These are phyloP conservation scores for Teinopalpus imperialis DNA, from an alignment of 2,888 invertebrate species.

Conservation along the genomic window DNA sequence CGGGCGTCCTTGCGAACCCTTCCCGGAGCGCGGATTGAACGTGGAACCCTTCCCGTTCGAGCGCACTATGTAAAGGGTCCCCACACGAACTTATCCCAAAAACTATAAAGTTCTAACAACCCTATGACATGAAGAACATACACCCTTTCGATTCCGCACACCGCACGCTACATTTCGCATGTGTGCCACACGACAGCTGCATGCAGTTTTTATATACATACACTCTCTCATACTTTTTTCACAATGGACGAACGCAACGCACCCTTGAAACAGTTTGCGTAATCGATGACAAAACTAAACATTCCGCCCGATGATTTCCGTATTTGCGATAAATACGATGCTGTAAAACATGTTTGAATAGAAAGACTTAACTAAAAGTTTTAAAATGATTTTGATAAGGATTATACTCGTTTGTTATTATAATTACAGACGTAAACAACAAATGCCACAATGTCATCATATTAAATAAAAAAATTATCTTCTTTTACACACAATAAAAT, in stretches of 20 bases:
- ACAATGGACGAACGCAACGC: slow-evolving; percentile 70
- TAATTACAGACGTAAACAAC: too few relatives aligned
- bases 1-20: slow-evolving; percentile 77
- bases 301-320: slow-evolving; percentile 82
- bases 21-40: slow-evolving; percentile 69
- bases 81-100: slow-evolving; percentile 39
- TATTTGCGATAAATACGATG: slow-evolving; percentile 67
- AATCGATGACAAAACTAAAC: slow-evolving; percentile 83
- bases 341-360: slow-evolving; percentile 39
- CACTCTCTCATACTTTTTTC: slow-evolving; percentile 78
- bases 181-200: slow-evolving; percentile 79
- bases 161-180: slow-evolving; percentile 74
- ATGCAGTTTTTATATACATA: slow-evolving; percentile 72
- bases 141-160: slow-evolving; percentile 42
- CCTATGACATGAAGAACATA: slow-evolving; percentile 40
- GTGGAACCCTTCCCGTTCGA: slow-evolving; percentile 67
- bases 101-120: slow-evolving; percentile 45
- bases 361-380: too few relatives aligned
- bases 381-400: too few relatives aligned
- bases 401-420: too few relatives aligned
- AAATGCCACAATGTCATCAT: background rate
- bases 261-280: slow-evolving; percentile 83
- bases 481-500: slow-evolving; percentile 16
- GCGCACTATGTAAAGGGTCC: slow-evolving; percentile 59
- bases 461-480: slow-evolving; percentile 24